Base-by-base conservation (phyloP, 2,797 vertebrate genomes). In the Pyrocephalus nanus region DNA sequence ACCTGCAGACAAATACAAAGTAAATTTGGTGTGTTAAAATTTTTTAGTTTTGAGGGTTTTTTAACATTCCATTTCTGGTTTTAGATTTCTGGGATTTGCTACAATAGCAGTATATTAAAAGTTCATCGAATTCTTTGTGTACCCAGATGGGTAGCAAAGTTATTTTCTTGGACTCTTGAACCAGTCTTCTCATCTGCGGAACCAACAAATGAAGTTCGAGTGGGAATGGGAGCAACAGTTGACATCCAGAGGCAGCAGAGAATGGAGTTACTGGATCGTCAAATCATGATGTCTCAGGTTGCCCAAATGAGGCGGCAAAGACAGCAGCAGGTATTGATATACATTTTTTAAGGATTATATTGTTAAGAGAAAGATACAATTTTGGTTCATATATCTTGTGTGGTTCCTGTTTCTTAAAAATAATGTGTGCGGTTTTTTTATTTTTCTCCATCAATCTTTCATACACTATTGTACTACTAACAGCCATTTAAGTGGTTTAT, bases 171-270 rank as follows among this genome's bases (percentile, higher is more conserved):
- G 92, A 97, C 98, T 42, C 97, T 99, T 73, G 99, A 99, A 93
- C 99, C 99, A 14, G 50, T 99, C 94, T 99, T 99, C 96, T 98
- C 98, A 18, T 99, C 98, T 62, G 97, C 98, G 36, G 98, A 99
- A 57, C 99, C 99, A 40, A 96, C 92, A 11, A 97, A 78, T 11
- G 99, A 99, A 96, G 97, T 98, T 10, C 98, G 98, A 53, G 87
- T 99, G 62, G 99, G 99, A 61, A 99, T 99, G 99, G 99, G 99
- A 25, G 99, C 99, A 91, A 99, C 99, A 3, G 98, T 99, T 74
- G 99, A 99, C 96, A 99, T 99, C 96, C 99, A 99, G 97, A 98
- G 99, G 86, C 99, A 99, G 92, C 99, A 99, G 93, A 98, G 99
- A 82, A 98, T 99, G 98, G 99, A 99, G 90, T 74, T 98, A 78